A percentile compares a stretch with the other conserved stretches of the same genome.
phyloP scores from a whole-genome alignment of 2,113 vertebrate species.

The Myrmecophaga tridactyla region DNA sequence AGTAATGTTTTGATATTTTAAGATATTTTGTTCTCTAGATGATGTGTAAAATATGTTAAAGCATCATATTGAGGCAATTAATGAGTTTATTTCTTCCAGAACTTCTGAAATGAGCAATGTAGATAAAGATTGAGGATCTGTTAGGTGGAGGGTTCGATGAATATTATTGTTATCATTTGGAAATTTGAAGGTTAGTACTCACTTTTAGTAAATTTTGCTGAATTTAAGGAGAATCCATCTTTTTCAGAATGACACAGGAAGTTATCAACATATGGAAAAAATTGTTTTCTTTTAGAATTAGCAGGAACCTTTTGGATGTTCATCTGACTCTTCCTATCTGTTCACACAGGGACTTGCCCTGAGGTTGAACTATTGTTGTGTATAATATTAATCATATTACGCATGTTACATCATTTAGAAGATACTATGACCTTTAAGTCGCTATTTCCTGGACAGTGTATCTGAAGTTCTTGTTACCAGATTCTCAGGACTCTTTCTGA shows the following conservation, averaged over 20 bases:
- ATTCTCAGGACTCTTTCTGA: neutral
- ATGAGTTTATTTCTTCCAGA: constrained; percentile 11
- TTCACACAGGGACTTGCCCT: neutral
- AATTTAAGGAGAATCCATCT: neutral
- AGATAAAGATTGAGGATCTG: neutral
- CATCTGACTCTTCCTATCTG: neutral
- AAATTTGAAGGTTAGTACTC: neutral
- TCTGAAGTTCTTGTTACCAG: neutral
- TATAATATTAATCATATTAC: neutral
- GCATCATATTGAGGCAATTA: neutral
- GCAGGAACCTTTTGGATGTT: neutral
- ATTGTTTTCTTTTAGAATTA: neutral
- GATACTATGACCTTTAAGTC: neutral
- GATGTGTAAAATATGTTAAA: neutral
- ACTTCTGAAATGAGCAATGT: neutral
- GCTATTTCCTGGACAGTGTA: neutral
- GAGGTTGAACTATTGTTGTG: neutral
- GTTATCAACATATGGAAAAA: neutral
- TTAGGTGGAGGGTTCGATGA: neutral
- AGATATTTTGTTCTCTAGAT: neutral
- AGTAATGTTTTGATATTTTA: neutral
- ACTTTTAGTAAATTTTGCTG: neutral
- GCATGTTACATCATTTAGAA: neutral
- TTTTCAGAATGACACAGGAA: neutral
- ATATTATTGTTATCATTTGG: neutral